Conservation (phyloP, 1,140 invertebrate genomes). For the Drosophila kikkawai region DNA sequence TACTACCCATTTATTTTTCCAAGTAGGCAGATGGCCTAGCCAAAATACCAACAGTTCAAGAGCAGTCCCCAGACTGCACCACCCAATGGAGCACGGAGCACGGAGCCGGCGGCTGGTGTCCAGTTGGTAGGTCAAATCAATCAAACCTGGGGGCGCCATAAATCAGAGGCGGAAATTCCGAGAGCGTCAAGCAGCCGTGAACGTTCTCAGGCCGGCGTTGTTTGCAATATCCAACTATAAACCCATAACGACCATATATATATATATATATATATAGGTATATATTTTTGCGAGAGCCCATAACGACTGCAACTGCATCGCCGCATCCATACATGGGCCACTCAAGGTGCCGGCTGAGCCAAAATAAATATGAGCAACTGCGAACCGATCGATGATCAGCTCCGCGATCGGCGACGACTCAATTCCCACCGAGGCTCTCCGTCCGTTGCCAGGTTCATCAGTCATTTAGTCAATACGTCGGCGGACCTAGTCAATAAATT, state of each 20-base stretch:
- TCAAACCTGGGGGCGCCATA: constrained; percentile 51
- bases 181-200: constrained; percentile 59
- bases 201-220: constrained; percentile 48
- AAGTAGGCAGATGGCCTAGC: constrained; percentile 44
- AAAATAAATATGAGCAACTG: constrained; percentile 64
- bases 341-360: constrained; percentile 65
- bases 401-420: constrained; percentile 40
- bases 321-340: constrained; percentile 67
- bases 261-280: constrained; percentile 20
- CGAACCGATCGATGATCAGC: constrained; percentile 35
- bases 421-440: constrained; percentile 73
- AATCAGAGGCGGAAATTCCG: constrained; percentile 73
- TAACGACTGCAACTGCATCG: constrained; percentile 47
- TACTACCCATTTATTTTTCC: not conserved
- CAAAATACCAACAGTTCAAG: constrained; percentile 75
- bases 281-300: constrained; percentile 47
- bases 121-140: constrained; percentile 70
- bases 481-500: constrained; percentile 74
- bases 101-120: constrained; percentile 19
- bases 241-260: constrained; percentile 62
- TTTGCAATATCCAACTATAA: constrained; percentile 55
- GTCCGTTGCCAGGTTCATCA: constrained; percentile 48
- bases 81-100: constrained; percentile 19
- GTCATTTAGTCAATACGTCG: constrained; percentile 69
- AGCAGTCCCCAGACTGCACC: constrained; percentile 48